Evolutionary conservation across 2,888 invertebrate genomes (phyloP).

Genomic region (Amorpha juglandis): DNA sequence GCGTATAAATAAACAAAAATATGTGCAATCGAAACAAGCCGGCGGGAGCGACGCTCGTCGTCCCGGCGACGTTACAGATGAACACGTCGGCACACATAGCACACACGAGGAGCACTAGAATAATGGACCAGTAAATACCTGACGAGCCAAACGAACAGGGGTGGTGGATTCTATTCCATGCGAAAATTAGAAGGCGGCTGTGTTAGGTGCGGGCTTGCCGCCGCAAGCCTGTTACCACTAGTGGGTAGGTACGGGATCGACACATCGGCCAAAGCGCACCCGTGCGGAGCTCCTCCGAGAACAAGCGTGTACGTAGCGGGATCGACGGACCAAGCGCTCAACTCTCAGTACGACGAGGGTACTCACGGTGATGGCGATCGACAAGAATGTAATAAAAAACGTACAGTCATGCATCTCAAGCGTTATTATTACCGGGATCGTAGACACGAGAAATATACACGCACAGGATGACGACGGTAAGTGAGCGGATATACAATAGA

Average conservation of each 20-base stretch:
- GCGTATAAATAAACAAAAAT: conserved; percentile 80
- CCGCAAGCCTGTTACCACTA: conserved; percentile 78
- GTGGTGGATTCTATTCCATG: conserved; percentile 83
- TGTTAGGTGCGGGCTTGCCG: conserved; percentile 82
- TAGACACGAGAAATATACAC: conserved; percentile 84
- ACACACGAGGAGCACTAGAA: conserved; percentile 80
- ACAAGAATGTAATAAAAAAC: conserved; percentile 87
- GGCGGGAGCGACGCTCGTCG: conserved; percentile 66
- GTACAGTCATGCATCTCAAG: conserved; percentile 94
- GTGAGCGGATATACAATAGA: conserved; percentile 80
- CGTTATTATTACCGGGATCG: conserved; percentile 94
- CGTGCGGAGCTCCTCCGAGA: conserved; percentile 78
- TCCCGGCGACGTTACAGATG: conserved; percentile 67
- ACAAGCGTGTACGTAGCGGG: conserved; percentile 84
- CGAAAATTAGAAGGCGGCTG: conserved; percentile 83
- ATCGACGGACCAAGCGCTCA: conserved; percentile 81
- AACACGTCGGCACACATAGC: conserved; percentile 78
- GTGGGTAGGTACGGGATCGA: conserved; percentile 68
- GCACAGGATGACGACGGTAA: conserved; percentile 81
- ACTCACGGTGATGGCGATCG: conserved; percentile 79
- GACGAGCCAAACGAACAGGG: conserved; percentile 84
- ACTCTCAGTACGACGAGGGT: conserved; percentile 79
- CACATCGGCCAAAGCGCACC: conserved; percentile 81
- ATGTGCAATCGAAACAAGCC: conserved; percentile 74
- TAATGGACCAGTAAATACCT: conserved; percentile 80